Evolutionary conservation across 2,113 vertebrate species (phyloP).

Genomic region (Ammospiza nelsoni): DNA sequence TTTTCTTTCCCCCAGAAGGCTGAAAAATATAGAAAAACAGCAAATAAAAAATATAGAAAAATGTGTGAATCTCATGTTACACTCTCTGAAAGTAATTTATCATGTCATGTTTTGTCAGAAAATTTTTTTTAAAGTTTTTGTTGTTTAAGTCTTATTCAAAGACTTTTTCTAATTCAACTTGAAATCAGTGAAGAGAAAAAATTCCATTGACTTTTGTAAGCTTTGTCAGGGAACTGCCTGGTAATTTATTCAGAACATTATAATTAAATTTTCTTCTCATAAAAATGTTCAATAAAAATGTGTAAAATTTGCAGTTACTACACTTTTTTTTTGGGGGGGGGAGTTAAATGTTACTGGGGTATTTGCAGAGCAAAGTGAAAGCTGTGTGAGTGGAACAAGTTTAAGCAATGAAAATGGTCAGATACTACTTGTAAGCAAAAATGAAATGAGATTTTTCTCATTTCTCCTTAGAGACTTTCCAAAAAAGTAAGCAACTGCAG

Average conservation of each 20-base stretch:
- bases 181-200: conserved; percentile 33
- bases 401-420: neutral
- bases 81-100: neutral
- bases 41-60: neutral
- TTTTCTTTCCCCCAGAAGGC: neutral
- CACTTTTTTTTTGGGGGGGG: neutral
- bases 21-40: neutral
- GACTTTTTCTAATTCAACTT: conserved; percentile 7
- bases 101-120: neutral
- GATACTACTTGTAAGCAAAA: neutral
- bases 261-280: neutral
- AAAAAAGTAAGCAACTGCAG: neutral
- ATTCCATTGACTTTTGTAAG: neutral
- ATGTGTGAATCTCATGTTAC: neutral
- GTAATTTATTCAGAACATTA: neutral
- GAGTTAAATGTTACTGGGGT: neutral
- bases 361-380: neutral
- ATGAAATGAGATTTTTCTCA: neutral
- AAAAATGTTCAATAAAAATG: neutral
- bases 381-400: neutral
- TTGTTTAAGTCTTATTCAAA: neutral
- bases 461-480: neutral
- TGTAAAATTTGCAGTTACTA: neutral
- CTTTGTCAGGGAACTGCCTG: neutral
- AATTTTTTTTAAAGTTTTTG: neutral